These are phyloP conservation scores for Peromyscus melanophrys DNA, from an alignment of 2,797 vertebrate genomes.

Conservation along the genomic window DNA sequence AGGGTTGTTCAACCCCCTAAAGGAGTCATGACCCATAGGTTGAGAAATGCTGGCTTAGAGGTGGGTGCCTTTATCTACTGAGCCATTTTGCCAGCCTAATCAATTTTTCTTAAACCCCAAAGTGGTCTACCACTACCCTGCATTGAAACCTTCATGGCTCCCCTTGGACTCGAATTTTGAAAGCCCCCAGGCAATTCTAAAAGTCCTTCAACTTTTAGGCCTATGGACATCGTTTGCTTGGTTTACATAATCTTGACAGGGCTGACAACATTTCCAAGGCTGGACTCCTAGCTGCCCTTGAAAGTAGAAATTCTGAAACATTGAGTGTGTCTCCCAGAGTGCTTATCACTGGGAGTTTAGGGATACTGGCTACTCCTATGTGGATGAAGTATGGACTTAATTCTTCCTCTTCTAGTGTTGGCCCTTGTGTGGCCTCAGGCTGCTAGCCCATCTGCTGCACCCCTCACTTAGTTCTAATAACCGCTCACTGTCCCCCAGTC, in stretches of 20 bases:
- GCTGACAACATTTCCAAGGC: constrained; percentile 58
- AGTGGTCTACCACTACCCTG: neutral
- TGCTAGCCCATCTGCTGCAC: neutral
- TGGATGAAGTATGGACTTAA: fast-evolving
- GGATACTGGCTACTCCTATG: neutral
- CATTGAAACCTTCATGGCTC: neutral
- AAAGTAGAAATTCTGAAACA: constrained; percentile 32
- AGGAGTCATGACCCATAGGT: neutral
- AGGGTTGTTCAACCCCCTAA: neutral
- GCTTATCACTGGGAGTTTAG: neutral
- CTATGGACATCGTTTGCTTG: constrained; percentile 27
- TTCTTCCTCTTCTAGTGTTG: neutral
- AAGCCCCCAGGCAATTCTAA: neutral
- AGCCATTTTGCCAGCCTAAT: neutral
- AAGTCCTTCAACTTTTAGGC: neutral
- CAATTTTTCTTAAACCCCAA: constrained; percentile 25
- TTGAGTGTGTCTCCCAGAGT: neutral
- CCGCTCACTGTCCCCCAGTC: neutral
- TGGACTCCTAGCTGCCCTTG: neutral
- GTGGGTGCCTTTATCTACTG: neutral
- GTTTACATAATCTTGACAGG: neutral
- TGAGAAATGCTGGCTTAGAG: neutral
- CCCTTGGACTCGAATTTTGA: neutral
- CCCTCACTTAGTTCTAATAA: neutral
- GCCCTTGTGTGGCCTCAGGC: neutral